Conservation (phyloP, 2,797 vertebrate genomes). For the Heteromormyrus szaboi region DNA sequence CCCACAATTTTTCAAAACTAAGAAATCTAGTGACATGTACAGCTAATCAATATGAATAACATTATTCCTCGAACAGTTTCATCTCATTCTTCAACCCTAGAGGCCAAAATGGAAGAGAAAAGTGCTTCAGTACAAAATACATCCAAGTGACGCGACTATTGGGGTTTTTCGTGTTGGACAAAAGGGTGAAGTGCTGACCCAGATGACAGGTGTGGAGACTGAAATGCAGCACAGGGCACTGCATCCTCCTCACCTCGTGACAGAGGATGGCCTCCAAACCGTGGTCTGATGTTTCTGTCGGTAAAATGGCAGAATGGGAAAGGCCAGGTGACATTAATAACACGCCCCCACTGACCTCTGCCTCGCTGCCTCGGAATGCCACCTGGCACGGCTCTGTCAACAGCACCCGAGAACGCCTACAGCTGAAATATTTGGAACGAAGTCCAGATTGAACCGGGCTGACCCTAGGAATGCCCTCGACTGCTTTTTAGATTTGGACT, state of each 20-base stretch:
- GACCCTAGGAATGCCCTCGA: neutral
- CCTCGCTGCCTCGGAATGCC: neutral
- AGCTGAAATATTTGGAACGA: neutral
- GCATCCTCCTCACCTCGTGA: neutral
- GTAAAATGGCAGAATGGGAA: neutral
- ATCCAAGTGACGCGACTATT: neutral
- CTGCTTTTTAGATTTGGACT: neutral
- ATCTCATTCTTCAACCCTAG: neutral
- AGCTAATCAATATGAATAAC: neutral
- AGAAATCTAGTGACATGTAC: neutral
- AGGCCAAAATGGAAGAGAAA: neutral
- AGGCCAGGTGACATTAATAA: neutral
- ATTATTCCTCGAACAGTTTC: neutral
- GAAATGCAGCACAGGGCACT: neutral
- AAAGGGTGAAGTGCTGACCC: neutral
- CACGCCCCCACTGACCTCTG: neutral
- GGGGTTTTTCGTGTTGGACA: neutral
- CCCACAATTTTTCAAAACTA: neutral
- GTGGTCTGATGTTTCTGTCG: neutral
- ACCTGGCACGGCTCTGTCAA: neutral
- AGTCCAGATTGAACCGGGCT: neutral
- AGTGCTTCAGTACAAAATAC: neutral
- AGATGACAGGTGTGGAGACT: neutral
- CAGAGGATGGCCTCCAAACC: neutral
- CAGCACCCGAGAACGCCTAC: neutral